Evolutionary conservation across 64 coral and sea anemone genomes (phyloP), one percentile per base, ranked within the genome.

Genomic region (Pocillopora verrucosa): DNA sequence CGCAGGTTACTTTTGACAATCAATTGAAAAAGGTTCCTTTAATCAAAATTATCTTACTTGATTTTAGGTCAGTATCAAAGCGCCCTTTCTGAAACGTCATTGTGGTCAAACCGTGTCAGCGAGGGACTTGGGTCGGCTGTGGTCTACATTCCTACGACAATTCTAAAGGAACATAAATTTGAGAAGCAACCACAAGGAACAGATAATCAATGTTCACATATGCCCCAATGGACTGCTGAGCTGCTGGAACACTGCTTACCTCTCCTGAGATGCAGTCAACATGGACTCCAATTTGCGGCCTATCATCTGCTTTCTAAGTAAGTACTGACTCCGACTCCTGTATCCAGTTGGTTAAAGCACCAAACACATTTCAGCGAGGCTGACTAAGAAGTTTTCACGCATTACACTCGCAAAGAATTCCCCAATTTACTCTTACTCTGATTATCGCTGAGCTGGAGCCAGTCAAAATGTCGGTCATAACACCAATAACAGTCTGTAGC

Each of bases 221-320:
- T 79, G n/a, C 83, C 88, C 16, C 58, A 35, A n/a, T 96, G 91
- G 94, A 75, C 85, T 36, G 69, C 69, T 5, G 67, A 87, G n/a
- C 38, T 81, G 17, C 75, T 96, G 60, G 12, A 16, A 2, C 80
- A 78, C 74, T 90, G 79, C 75, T 85, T 96, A 57, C 91, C 94
- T 77, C 80, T 90, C 34, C 34, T 96, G 12, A 88, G 87, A 25
- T 93, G 77, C 76, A 86, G 75, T 63, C 60, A 87, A 45, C 83
- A 82, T 79, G 78, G 79, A 74, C 60, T 96, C 19, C 91, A 96
- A 63, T 72, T 96, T 82, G 88, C 94, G 7, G 76, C 88, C 13
- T 96, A 93, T 75, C 76, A 77, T 34, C 20, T 96, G 36, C 76
- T 96, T 35, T 60, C 80, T 58, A 96, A 82, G 94, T 96, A 92